These are phyloP conservation scores for Camponotus floridanus DNA, from an alignment of 1,140 invertebrate genomes.

Conservation along the genomic window DNA sequence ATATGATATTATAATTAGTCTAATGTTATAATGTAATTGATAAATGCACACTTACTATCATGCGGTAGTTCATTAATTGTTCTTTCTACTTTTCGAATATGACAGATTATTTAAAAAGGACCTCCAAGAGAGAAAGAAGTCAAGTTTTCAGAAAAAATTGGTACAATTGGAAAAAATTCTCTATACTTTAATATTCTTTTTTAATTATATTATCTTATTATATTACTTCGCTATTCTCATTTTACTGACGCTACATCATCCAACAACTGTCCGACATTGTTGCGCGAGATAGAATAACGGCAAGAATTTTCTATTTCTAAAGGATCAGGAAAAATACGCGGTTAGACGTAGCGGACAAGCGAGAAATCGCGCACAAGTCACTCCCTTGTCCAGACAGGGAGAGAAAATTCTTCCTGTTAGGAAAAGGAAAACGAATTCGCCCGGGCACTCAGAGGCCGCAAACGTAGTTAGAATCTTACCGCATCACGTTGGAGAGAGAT, in stretches of 20 bases:
- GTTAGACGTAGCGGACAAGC: neutral
- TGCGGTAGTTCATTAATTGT: neutral
- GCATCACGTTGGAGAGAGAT: conserved; percentile 7
- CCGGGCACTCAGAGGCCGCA: neutral
- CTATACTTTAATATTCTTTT: neutral
- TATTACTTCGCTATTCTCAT: neutral
- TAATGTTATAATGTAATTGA: no score
- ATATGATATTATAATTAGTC: no score
- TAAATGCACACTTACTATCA: no score
- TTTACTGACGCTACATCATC: neutral
- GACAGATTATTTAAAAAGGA: neutral
- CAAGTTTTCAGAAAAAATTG: neutral
- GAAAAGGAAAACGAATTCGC: conserved; percentile 27
- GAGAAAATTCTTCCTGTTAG: neutral
- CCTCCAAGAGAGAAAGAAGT: neutral
- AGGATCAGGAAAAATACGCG: conserved; percentile 5
- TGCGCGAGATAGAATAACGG: neutral
- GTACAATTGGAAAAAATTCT: neutral
- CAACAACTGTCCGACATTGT: neutral
- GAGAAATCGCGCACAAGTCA: neutral
- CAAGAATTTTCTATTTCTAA: conserved; percentile 17
- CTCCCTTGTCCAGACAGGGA: neutral
- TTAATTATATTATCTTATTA: neutral
- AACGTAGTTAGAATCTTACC: conserved; percentile 56
- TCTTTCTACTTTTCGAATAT: neutral